phyloP scores from a whole-genome alignment of 2,797 vertebrate species.

The Lateolabrax maculatus region DNA sequence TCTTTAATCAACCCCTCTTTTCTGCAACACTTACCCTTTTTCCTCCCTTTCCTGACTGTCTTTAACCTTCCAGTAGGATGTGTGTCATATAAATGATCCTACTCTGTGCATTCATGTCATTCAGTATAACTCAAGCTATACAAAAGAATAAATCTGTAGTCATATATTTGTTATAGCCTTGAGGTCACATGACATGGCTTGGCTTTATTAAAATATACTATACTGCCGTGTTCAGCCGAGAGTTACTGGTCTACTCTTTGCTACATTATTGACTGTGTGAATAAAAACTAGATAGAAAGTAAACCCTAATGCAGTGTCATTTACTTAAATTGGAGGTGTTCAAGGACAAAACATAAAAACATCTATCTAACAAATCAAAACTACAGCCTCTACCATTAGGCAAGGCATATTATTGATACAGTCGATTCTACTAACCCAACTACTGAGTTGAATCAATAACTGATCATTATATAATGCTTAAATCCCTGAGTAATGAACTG shows the following conservation, averaged over 20 bases:
- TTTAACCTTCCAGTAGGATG: conserved; percentile 60
- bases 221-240: conserved; percentile 16
- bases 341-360: not conserved
- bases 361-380: not conserved
- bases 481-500: not conserved
- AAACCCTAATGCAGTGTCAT: not conserved
- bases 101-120: conserved; percentile 23
- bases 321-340: not conserved
- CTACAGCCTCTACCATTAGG: not conserved
- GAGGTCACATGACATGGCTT: conserved; percentile 10
- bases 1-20: conserved; percentile 72
- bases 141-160: conserved; percentile 22
- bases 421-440: not conserved
- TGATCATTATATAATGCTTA: not conserved
- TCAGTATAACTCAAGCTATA: conserved; percentile 38
- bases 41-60: conserved; percentile 50
- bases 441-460: not conserved
- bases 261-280: not conserved
- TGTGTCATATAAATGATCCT: conserved; percentile 40
- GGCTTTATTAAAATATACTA: not conserved
- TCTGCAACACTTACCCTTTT: conserved; percentile 59
- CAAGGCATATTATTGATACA: not conserved
- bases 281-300: not conserved
- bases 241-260: not conserved
- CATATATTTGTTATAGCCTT: conserved; percentile 29